Evolutionary conservation across 2,113 vertebrate genomes (phyloP).

Genomic region (Struthidea cinerea): DNA sequence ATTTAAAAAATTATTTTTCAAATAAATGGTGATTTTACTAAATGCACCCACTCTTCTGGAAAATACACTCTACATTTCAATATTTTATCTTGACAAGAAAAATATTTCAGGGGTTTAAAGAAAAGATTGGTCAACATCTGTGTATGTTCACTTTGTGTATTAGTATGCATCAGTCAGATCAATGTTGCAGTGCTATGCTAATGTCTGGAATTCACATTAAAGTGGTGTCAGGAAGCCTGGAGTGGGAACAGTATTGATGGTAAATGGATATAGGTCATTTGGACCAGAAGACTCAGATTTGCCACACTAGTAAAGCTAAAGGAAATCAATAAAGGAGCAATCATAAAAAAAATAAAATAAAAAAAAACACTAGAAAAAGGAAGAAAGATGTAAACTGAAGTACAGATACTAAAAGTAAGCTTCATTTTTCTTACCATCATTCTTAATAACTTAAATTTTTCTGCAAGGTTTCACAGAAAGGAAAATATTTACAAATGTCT

Average conservation of each 20-base stretch:
- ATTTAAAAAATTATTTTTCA: background rate
- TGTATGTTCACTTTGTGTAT: background rate
- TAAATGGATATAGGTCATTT: slow-evolving; percentile 39
- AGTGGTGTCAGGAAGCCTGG: slow-evolving; percentile 19
- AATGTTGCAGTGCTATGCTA: slow-evolving; percentile 8
- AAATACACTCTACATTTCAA: background rate
- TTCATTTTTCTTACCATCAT: background rate
- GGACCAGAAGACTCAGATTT: background rate
- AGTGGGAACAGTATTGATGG: slow-evolving; percentile 15
- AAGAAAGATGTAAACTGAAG: background rate
- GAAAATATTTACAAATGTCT: background rate
- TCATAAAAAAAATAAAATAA: background rate
- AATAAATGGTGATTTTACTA: background rate
- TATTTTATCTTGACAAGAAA: slow-evolving; percentile 26
- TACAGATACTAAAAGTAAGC: background rate
- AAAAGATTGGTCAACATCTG: slow-evolving; percentile 16
- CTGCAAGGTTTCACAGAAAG: background rate
- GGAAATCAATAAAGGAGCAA: slow-evolving; percentile 7
- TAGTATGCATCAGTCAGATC: slow-evolving; percentile 11
- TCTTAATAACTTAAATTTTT: background rate
- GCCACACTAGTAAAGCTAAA: background rate
- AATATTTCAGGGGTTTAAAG: background rate
- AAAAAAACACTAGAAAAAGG: background rate
- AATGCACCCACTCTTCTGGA: background rate
- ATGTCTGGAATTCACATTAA: slow-evolving; percentile 53